These are phyloP conservation scores for Odocoileus hemionus DNA, from an alignment of 2,113 vertebrate genomes.

Conservation along the genomic window DNA sequence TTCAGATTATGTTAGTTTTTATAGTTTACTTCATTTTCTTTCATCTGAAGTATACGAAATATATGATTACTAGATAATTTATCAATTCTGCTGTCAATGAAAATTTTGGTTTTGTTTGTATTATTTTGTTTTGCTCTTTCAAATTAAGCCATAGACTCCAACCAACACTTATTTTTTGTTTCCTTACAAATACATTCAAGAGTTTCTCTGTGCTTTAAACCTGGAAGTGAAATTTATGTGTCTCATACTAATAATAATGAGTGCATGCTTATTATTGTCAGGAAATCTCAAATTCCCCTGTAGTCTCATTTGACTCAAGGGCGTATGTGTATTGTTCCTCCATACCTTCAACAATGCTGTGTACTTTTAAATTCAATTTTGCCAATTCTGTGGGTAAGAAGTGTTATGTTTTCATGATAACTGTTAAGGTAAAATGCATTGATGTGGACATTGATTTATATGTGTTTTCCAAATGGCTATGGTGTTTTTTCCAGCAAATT, in stretches of 20 bases:
- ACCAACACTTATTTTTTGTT: background rate
- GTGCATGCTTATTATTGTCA: background rate
- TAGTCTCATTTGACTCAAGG: background rate
- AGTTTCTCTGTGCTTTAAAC: background rate
- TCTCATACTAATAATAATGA: background rate
- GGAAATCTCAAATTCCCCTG: background rate
- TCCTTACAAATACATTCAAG: background rate
- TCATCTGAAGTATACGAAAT: background rate
- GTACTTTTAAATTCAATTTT: background rate
- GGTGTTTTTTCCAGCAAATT: background rate
- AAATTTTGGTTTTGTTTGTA: background rate
- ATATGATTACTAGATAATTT: background rate
- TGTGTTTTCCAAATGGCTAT: background rate
- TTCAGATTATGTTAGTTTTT: background rate
- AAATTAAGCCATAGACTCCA: background rate
- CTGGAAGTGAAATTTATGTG: background rate
- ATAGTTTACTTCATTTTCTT: background rate
- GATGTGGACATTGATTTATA: background rate
- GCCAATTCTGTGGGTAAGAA: background rate
- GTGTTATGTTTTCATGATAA: background rate
- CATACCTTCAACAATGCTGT: background rate
- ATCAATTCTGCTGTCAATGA: background rate
- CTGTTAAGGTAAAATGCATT: background rate
- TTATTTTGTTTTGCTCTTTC: background rate
- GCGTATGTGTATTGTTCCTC: background rate